Conservation (phyloP, 2,888 invertebrate genomes). For the Agrypnus murinus region DNA sequence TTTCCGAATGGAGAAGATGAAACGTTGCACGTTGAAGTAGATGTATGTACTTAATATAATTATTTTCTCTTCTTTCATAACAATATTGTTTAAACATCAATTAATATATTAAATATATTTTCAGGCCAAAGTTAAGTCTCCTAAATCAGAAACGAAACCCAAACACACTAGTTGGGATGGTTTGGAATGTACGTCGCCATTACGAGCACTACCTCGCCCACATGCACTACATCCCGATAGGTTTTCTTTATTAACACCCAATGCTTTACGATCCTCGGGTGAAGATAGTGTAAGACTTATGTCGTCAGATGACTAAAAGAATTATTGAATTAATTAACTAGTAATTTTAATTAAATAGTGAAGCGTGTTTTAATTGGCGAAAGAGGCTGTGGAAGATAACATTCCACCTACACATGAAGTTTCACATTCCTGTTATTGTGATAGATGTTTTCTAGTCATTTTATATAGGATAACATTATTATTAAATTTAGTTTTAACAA, state of each 20-base stretch:
- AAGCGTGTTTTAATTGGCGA: constrained; percentile 13
- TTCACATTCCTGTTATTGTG: constrained; percentile 49
- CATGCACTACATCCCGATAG: constrained; percentile 70
- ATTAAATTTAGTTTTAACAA: too few species aligned
- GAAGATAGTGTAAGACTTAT: constrained; percentile 75
- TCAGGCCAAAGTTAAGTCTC: constrained; percentile 60
- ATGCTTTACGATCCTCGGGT: constrained; percentile 73
- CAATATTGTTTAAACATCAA: too few species aligned
- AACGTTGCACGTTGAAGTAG: constrained; percentile 69
- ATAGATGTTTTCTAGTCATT: constrained; percentile 53
- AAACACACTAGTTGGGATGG: constrained; percentile 68
- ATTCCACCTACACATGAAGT: constrained; percentile 41
- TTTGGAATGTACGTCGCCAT: constrained; percentile 63
- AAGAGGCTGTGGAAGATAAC: constrained; percentile 45
- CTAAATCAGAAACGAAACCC: constrained; percentile 63
- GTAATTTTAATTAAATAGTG: too few species aligned
- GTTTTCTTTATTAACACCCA: constrained; percentile 74
- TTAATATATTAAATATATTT: constrained; percentile 35
- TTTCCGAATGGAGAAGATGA: constrained; percentile 73
- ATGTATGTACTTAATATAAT: constrained; percentile 60
- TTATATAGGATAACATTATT: constrained; percentile 13
- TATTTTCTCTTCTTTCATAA: background rate
- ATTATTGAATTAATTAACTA: constrained; percentile 24
- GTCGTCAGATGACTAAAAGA: constrained; percentile 68
- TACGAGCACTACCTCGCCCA: constrained; percentile 63